A percentile compares a stretch with the other conserved stretches of the same genome.
These are phyloP conservation scores for Orthosia gracilis DNA, from an alignment of 2,888 invertebrate species.

Conservation along the genomic window DNA sequence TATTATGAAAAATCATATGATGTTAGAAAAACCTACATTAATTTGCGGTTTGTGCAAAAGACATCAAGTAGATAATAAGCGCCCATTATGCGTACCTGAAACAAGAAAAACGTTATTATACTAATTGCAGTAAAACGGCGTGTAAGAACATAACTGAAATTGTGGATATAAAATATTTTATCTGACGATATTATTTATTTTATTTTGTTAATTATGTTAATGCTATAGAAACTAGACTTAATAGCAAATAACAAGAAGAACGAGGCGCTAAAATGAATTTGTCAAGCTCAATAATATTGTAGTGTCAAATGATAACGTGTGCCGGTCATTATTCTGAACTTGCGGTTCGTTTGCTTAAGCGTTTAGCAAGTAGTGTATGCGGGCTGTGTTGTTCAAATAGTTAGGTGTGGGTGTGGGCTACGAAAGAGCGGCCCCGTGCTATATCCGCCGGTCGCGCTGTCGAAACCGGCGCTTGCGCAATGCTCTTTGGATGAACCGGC, in stretches of 20 bases:
- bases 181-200: not conserved
- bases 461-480: conserved; percentile 87
- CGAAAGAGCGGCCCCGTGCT: conserved; percentile 89
- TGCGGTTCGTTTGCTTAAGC: conserved; percentile 80
- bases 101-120: conserved; percentile 54
- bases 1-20: conserved; percentile 10
- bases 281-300: conserved; percentile 61
- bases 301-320: conserved; percentile 79
- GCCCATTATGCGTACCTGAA: conserved; percentile 39
- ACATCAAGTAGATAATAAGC: conserved; percentile 49
- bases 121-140: conserved; percentile 47
- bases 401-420: conserved; percentile 83
- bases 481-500: conserved; percentile 83
- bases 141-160: conserved; percentile 31
- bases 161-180: conserved; percentile 18
- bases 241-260: conserved; percentile 23
- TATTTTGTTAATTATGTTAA: conserved; percentile 9
- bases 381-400: conserved; percentile 83
- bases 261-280: conserved; percentile 53
- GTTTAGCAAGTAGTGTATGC: conserved; percentile 82
- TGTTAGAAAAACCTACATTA: conserved; percentile 61
- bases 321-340: conserved; percentile 74
- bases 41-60: conserved; percentile 60
- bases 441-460: conserved; percentile 85
- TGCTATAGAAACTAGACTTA: not conserved